phyloP scores from a whole-genome alignment of 2,797 vertebrate species.

The Lithobates sylvaticus region DNA sequence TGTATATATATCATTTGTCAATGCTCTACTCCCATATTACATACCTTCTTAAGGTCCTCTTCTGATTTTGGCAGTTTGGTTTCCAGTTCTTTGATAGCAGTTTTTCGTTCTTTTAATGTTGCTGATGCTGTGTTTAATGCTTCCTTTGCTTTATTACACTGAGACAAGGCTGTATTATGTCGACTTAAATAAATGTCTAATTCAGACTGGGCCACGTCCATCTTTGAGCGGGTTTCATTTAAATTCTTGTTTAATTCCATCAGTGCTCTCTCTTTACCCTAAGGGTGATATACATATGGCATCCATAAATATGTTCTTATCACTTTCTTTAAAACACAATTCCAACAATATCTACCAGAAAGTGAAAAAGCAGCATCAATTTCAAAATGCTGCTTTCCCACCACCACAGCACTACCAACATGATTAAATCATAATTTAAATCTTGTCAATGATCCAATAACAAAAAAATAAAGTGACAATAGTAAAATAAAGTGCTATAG shows the following conservation, averaged over 20 bases:
- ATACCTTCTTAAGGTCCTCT: conserved; percentile 85
- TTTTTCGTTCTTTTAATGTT: conserved; percentile 84
- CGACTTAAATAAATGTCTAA: conserved; percentile 92
- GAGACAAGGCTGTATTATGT: conserved; percentile 87
- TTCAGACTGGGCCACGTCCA: conserved; percentile 91
- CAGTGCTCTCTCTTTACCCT: conserved; percentile 89
- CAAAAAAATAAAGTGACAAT: no score
- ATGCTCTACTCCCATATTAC: not conserved
- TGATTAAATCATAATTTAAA: no score
- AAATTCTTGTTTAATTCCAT: conserved; percentile 90
- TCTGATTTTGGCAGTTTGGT: conserved; percentile 82
- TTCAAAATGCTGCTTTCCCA: no score
- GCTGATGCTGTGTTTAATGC: conserved; percentile 79
- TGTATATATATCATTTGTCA: no score
- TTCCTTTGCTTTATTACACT: conserved; percentile 85
- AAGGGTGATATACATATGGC: conserved; percentile 22
- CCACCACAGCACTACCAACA: no score
- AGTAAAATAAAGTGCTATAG: no score
- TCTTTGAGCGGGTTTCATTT: conserved; percentile 88
- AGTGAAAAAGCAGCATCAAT: no score
- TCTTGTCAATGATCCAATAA: no score
- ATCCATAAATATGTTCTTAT: not conserved
- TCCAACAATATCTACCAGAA: no score
- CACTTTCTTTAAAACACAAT: no score
- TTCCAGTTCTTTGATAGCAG: conserved; percentile 83